phyloP scores from a whole-genome alignment of 2,888 invertebrate species.

The Fissipunctia ypsillon region DNA sequence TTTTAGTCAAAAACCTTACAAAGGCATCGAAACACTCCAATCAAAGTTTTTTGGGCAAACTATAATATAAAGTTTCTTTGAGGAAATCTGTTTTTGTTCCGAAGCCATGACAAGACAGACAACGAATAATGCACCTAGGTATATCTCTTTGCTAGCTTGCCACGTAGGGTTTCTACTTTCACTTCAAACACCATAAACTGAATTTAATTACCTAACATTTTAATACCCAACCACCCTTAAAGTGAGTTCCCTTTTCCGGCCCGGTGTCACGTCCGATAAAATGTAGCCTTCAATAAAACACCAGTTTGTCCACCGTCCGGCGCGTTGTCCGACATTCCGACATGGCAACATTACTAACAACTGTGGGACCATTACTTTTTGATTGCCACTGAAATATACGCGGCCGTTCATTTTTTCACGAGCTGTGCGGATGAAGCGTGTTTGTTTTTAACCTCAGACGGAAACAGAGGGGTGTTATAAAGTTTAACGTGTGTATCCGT shows the following conservation, averaged over 20 bases:
- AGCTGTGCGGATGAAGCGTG: not conserved
- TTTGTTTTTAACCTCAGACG: too few relatives aligned
- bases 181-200: not conserved
- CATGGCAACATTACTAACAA: slow-evolving; percentile 45
- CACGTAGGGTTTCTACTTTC: not conserved
- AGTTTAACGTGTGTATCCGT: too few relatives aligned
- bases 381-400: slow-evolving; percentile 37
- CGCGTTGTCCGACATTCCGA: slow-evolving; percentile 22
- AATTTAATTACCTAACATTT: not conserved
- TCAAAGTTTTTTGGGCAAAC: not conserved
- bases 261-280: slow-evolving; percentile 52
- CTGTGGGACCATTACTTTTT: slow-evolving; percentile 49
- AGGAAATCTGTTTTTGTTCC: not conserved
- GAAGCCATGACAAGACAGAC: not conserved
- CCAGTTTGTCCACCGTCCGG: slow-evolving; percentile 24
- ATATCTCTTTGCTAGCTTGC: not conserved
- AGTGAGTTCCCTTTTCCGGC: not conserved
- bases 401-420: slow-evolving; percentile 24
- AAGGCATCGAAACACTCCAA: not conserved
- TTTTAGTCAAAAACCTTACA: not conserved
- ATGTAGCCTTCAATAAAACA: slow-evolving; percentile 59
- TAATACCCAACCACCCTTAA: not conserved
- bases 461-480: too few relatives aligned
- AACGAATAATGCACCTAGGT: too few relatives aligned
- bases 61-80: not conserved